Evolutionary conservation across 2,888 invertebrate genomes (phyloP), one percentile per base, ranked within the genome.

Genomic region (Thereva nobilitata): DNA sequence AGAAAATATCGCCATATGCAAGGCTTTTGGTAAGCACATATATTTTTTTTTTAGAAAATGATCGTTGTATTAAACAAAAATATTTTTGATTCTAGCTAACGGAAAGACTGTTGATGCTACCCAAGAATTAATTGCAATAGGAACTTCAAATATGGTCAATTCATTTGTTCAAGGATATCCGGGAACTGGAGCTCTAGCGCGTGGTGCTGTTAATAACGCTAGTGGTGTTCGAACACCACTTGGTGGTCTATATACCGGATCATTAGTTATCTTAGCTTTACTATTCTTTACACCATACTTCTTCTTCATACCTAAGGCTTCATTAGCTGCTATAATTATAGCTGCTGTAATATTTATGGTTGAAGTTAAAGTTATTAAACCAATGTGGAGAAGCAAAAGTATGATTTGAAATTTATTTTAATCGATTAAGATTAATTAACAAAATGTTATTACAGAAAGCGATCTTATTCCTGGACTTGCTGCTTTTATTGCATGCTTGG

Each of bases 301-400:
- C 81, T 90, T 85, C 78, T 96, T 85, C 80, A 93, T 94, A 75
- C 94, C 94, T 1, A 92, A 90, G 79, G 87, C 95, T 4, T 87
- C 91, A 0, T 82, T 97, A 72, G 94, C 94, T 2, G 93, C 92
- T 1, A 90, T 97, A 74, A 95, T 96, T 76, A 92, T 95, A 70
- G 91, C 93, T 37, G 95, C 96, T 44, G 95, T 96, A 54, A 84
- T 95, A 64, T 93, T 93, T 79, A 94, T 94, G 93, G 89, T 95
- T 4, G 93, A 94, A 79, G 91, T 92, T 72, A 88, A 89, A 76
- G 93, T 94, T 67, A 85, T 94, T 67, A 88, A 88, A 74, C 92
- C 93, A 0, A 92, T 94, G 89, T 94, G 93, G 92, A 85, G 91
- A 72, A 89, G 92, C 38, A 93, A 93, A 81, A 93, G 92, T 93